A percentile compares a stretch with the other conserved stretches of the same genome.
phyloP scores from a whole-genome alignment of 2,113 vertebrate genomes.

The Capricornis sumatraensis region DNA sequence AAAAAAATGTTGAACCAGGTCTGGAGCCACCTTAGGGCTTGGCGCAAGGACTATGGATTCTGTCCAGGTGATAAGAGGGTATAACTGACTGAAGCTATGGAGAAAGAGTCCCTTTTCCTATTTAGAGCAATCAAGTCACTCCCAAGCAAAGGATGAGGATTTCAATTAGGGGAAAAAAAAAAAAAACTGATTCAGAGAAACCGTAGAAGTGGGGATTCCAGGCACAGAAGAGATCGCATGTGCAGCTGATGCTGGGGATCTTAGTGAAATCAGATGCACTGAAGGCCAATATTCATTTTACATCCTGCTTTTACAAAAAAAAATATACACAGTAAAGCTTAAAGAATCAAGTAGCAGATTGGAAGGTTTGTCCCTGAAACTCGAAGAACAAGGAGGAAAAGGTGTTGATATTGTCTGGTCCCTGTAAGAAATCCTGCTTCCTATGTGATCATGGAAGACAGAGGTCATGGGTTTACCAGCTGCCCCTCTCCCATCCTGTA shows the following conservation, averaged over 20 bases:
- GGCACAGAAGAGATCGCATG: not conserved
- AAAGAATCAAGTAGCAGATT: not conserved
- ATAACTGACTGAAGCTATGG: not conserved
- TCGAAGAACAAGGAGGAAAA: not conserved
- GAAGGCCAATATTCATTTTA: not conserved
- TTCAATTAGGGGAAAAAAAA: not conserved
- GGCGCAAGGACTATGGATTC: too few species aligned
- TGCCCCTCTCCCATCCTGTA: too few species aligned
- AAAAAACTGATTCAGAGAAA: not conserved
- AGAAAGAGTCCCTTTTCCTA: not conserved
- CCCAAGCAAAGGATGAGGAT: not conserved
- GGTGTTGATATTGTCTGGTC: not conserved
- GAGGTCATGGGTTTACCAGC: not conserved
- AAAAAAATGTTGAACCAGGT: not conserved
- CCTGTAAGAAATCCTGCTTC: not conserved
- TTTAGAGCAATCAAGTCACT: not conserved
- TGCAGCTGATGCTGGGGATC: too few species aligned
- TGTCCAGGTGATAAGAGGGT: too few species aligned
- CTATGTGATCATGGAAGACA: not conserved
- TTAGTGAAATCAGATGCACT: not conserved
- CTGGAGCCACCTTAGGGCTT: not conserved
- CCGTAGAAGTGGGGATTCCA: not conserved
- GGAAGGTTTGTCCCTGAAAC: not conserved
- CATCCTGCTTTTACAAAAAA: not conserved
- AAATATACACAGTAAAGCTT: not conserved